Percentiles rank a stretch among this genome's conserved stretches.
Conservation (phyloP, 1,140 invertebrate genomes). For the Planococcus citri region DNA sequence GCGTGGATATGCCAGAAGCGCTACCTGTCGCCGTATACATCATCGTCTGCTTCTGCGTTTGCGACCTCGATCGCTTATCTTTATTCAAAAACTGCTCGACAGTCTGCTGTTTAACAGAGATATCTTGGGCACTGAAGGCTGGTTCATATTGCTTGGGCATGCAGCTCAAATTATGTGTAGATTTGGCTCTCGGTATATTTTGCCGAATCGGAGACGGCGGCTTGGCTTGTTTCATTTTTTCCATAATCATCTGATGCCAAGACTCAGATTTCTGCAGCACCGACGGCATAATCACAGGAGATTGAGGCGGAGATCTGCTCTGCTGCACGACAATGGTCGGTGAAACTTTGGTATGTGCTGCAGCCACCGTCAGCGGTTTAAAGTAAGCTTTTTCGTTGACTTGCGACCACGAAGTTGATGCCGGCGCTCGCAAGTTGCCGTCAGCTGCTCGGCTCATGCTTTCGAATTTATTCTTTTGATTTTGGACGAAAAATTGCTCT, state of each 20-base stretch:
- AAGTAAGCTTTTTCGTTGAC: neutral
- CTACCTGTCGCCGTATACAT: neutral
- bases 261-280: constrained; percentile 63
- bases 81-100: constrained; percentile 63
- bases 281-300: constrained; percentile 25
- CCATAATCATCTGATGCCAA: constrained; percentile 53
- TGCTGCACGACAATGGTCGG: constrained; percentile 15
- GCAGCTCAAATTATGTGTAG: constrained; percentile 48
- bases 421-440: neutral
- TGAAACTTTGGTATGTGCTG: neutral
- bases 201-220: constrained; percentile 38
- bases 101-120: constrained; percentile 54
- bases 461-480: constrained; percentile 11
- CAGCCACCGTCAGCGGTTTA: constrained; percentile 10
- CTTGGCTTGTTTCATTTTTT: constrained; percentile 29
- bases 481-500: neutral
- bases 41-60: neutral
- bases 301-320: constrained; percentile 22
- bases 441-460: neutral
- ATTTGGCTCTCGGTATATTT: constrained; percentile 44
- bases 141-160: constrained; percentile 66
- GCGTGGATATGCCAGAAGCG: no score
- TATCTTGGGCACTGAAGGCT: constrained; percentile 53
- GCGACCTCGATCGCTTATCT: constrained; percentile 24
- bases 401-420: neutral